phyloP scores from a whole-genome alignment of 2,888 invertebrate genomes.

The Diplolepis rosae region DNA sequence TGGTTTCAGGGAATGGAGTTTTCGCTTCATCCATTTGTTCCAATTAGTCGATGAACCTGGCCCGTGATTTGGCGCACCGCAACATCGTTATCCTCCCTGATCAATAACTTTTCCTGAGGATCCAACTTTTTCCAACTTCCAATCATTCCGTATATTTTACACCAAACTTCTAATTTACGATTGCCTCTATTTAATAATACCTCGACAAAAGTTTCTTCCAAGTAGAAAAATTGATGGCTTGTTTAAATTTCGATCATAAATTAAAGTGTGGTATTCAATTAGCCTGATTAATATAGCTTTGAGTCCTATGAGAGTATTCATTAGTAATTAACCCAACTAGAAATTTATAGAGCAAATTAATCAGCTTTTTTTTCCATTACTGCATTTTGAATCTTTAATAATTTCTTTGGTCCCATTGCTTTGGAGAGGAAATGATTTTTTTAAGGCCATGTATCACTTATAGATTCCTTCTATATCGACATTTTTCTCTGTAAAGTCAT shows the following conservation, averaged over 20 bases:
- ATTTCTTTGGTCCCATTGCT: too few species aligned
- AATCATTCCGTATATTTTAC: neutral
- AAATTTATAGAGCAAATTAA: too few species aligned
- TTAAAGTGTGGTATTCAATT: too few species aligned
- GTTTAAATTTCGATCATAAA: too few species aligned
- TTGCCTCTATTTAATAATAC: neutral
- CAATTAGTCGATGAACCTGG: constrained; percentile 8
- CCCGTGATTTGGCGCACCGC: neutral
- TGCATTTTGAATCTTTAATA: neutral
- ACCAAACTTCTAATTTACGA: neutral
- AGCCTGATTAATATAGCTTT: too few species aligned
- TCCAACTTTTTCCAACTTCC: neutral
- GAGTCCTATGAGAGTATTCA: too few species aligned
- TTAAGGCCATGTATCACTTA: too few species aligned
- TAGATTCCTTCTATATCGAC: too few species aligned
- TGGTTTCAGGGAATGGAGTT: neutral
- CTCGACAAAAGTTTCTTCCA: neutral
- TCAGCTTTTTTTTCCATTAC: neutral
- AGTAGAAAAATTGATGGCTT: neutral
- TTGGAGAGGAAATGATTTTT: too few species aligned
- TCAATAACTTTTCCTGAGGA: constrained; percentile 7
- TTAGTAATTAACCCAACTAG: too few species aligned
- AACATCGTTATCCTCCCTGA: constrained; percentile 7
- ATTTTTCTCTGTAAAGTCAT: too few species aligned
- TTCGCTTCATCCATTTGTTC: constrained; percentile 20